Evolutionary conservation across 2,113 vertebrate species (phyloP), one percentile per base, ranked within the genome.

Genomic region (Clarias gariepinus): DNA sequence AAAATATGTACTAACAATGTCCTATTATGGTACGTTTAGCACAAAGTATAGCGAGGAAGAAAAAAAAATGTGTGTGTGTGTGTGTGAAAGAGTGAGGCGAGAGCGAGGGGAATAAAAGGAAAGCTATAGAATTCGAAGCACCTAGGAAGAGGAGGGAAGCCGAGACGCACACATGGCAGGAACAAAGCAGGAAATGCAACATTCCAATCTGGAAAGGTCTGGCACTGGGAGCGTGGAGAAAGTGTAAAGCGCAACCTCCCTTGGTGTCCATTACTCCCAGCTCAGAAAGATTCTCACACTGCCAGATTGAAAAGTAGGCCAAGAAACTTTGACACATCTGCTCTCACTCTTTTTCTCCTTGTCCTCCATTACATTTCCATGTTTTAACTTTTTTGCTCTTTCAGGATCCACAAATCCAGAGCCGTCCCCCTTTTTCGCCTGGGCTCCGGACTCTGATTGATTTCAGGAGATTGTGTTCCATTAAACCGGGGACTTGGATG

Each of bases 111-210:
- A 23, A 19, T 16, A 16, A 33, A 53, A 83, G 11, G 21, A 28
- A 52, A 10, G 47, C 47, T 47, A 47, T 47, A 47, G 47, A 83
- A 53, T 69, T 21, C 11, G 30, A 12, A n/a, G 57, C 23, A 11
- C 18, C 81, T 80, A 64, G 55, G 41, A 81, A 78, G 64, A 83
- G 84, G 85, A 82, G 86, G 86, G 86, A 87, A 89, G 89, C 86
- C 81, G 86, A 91, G 88, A 87, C 88, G 90, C 91, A 91, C 90
- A 91, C 90, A 92, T 89, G 90, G 87, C 88, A 90, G 86, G 89
- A 90, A 90, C 89, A 15, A 74, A 91, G 90, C 92, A 91, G 92
- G 92, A 92, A 92, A 92, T 85, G 87, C 90, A 90, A 80, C 92
- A 92, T 92, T 91, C 92, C 92, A 87, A 85, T 89, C 88, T 89